Evolutionary conservation across 2,888 invertebrate species (phyloP), one percentile per base, ranked within the genome.

Genomic region (Lycaena phlaeas): DNA sequence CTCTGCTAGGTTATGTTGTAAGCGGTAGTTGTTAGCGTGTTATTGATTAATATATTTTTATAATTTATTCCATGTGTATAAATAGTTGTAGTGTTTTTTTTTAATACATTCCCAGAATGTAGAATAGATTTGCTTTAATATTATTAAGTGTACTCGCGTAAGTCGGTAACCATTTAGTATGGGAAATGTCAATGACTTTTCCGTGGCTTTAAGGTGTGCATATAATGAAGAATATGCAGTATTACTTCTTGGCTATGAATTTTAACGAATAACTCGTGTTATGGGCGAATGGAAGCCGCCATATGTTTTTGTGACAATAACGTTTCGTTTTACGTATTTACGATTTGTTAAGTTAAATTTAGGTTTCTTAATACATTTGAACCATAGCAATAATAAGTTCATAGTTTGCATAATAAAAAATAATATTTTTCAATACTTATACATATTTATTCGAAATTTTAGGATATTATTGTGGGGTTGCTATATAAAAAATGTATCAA

Each of bases 71-170:
- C 53, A 55, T 61, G 60, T 73, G 68, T 63, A 67, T 65, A 69
- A 47, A 41, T 53, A 60, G 59, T 54, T 52, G 50, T 55, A 64
- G 61, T 54, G 7, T 56, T 58, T 61, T 64, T 64, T 56, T 61
- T 53, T 48, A 45, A 42, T 55, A 69, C 76, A 74, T 78, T 79
- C 74, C 69, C 65, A 70, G 73, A 76, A 73, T 75, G 72, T 73
- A 68, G 64, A 52, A 63, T 66, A 62, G 61, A 61, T 67, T 76
- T 70, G 73, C 72, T 75, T 75, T 71, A 69, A 66, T 64, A 62
- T 63, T 57, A 50, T 62, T 56, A 56, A 53, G 43, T 71, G 68
- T 65, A 61, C 52, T 61, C 55, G 61, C 56, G 40, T 56, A 34
- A 41, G 41, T 38, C 31, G 40, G 30, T 42, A 41, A 40, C 27